Conservation (phyloP, 1,140 invertebrate species). For the Drosophila auraria region DNA sequence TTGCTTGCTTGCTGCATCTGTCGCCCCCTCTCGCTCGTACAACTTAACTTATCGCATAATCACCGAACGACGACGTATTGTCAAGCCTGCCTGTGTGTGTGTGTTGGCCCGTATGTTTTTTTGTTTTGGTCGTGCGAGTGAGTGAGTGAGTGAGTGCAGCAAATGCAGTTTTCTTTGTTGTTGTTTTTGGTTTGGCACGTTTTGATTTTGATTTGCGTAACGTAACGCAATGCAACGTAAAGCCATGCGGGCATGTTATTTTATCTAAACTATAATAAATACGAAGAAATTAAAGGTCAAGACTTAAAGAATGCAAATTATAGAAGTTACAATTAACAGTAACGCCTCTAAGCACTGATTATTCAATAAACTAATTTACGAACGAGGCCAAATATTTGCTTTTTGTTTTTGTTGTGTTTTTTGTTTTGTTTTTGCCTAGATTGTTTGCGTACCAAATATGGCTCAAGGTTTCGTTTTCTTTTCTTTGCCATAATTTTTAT, state of each 20-base stretch:
- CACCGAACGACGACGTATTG: conserved; percentile 50
- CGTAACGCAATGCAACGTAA: conserved; percentile 32
- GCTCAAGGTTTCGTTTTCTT: conserved; percentile 43
- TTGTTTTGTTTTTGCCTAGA: not conserved
- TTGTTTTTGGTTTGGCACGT: conserved; percentile 65
- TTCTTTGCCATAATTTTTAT: conserved; percentile 31
- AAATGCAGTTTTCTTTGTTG: conserved; percentile 52
- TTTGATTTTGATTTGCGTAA: conserved; percentile 59
- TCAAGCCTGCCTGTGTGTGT: conserved; percentile 28
- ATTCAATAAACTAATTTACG: conserved; percentile 7
- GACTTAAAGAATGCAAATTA: not conserved
- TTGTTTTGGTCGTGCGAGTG: not conserved
- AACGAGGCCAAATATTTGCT: conserved; percentile 9
- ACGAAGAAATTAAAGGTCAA: too few species aligned
- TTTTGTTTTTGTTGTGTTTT: not conserved
- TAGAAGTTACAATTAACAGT: not conserved
- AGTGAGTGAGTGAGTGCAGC: conserved; percentile 19
- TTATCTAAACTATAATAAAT: not conserved
- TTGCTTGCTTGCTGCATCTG: conserved; percentile 10
- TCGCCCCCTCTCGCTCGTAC: conserved; percentile 40
- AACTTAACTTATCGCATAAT: conserved; percentile 68
- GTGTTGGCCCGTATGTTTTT: conserved; percentile 15
- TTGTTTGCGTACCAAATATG: conserved; percentile 24
- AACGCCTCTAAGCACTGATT: not conserved
- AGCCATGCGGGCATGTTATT: conserved; percentile 6